Conservation (phyloP, 2,113 vertebrate species). For the Phaethornis superciliosus region DNA sequence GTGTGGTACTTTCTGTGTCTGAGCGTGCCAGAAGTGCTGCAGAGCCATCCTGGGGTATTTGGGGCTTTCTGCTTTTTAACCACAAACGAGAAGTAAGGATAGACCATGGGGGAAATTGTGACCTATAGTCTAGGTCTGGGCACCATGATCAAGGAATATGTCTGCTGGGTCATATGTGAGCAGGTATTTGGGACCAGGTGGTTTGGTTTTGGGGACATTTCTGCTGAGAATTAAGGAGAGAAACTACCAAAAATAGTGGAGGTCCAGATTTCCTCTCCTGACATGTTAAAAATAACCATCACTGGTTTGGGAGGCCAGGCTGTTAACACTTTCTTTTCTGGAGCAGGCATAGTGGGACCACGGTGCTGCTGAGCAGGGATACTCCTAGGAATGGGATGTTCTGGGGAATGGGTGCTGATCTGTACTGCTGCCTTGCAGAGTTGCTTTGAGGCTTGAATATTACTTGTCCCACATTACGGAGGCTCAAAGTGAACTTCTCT, state of each 20-base stretch:
- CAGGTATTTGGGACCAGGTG: neutral
- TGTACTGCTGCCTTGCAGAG: neutral
- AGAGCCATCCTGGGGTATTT: neutral
- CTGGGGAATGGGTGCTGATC: neutral
- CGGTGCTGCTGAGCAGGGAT: fast-evolving
- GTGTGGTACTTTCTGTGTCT: neutral
- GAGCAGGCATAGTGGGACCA: neutral
- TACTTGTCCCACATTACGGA: neutral
- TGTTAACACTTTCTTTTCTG: neutral
- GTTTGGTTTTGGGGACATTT: neutral
- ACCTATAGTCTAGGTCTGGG: neutral
- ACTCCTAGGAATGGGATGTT: neutral
- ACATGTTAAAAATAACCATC: neutral
- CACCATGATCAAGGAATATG: fast-evolving
- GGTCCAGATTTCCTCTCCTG: neutral
- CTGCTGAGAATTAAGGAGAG: neutral
- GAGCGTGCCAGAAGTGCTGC: neutral
- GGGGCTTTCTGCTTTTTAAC: neutral
- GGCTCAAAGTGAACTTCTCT: neutral
- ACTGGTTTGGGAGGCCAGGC: neutral
- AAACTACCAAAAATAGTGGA: neutral
- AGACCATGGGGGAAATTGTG: fast-evolving
- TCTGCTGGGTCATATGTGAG: fast-evolving
- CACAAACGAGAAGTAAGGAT: neutral
- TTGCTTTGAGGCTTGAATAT: neutral